Evolutionary conservation across 2,888 invertebrate species (phyloP).

Genomic region (Meghimatium bilineatum): DNA sequence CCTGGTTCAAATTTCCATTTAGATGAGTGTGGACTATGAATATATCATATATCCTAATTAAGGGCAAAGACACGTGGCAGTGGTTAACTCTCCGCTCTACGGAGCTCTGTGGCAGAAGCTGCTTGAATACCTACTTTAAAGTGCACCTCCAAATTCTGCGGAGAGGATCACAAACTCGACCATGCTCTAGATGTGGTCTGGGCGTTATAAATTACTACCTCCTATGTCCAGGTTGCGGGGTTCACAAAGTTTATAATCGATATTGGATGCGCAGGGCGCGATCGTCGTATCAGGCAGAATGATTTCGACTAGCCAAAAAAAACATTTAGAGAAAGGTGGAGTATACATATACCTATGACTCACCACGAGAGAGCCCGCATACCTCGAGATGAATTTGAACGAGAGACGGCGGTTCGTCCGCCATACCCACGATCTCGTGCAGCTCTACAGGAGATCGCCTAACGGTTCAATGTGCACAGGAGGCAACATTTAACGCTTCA

Average conservation of each 20-base stretch:
- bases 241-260: neutral
- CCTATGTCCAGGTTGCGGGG: neutral
- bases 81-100: neutral
- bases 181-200: neutral
- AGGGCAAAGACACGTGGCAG: too few species aligned
- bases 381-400: neutral
- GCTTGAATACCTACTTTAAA: neutral
- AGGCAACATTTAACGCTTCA: neutral
- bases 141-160: neutral
- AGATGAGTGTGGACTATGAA: too few species aligned
- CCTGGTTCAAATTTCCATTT: too few species aligned
- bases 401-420: neutral
- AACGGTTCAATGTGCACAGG: neutral
- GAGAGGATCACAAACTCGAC: neutral
- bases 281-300: neutral
- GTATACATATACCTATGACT: too few species aligned
- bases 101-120: neutral
- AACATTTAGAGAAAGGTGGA: neutral
- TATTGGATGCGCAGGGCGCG: neutral
- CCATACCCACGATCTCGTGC: neutral
- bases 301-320: neutral
- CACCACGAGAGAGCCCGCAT: neutral
- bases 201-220: neutral
- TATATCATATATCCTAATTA: too few species aligned
- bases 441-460: neutral